Conservation (phyloP, 2,888 invertebrate species). For the Campoplex capitator region DNA sequence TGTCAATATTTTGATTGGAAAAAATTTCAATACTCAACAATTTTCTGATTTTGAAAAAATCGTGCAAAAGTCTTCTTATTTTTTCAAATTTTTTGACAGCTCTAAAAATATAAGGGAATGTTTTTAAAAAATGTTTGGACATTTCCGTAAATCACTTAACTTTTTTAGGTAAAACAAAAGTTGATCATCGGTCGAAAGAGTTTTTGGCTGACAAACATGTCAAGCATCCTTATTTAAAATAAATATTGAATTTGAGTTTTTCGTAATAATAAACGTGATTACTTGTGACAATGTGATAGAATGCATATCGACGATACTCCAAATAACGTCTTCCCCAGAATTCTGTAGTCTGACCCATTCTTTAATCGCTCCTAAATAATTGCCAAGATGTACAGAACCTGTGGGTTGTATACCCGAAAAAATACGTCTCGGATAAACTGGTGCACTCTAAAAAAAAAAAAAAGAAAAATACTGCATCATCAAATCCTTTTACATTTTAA, state of each 20-base stretch:
- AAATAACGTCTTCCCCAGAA: constrained; percentile 88
- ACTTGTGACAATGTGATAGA: constrained; percentile 95
- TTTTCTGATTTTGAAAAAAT: too few species aligned
- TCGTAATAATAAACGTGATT: constrained; percentile 60
- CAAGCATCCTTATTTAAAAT: not conserved
- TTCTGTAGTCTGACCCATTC: constrained; percentile 95
- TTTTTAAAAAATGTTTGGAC: too few species aligned
- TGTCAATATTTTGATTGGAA: too few species aligned
- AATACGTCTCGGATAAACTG: constrained; percentile 87
- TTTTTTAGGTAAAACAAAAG: too few species aligned
- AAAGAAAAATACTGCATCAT: not conserved
- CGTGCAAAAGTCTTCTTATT: too few species aligned
- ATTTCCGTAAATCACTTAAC: too few species aligned
- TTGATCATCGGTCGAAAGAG: not conserved
- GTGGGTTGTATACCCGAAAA: constrained; percentile 99
- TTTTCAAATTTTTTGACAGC: too few species aligned
- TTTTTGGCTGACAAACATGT: not conserved
- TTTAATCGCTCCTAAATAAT: constrained; percentile 97
- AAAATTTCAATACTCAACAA: too few species aligned
- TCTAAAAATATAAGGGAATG: too few species aligned
- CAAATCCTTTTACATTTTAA: not conserved
- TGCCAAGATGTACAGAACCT: constrained; percentile 96
- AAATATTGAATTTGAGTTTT: not conserved
- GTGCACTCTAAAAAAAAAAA: constrained; percentile 45
- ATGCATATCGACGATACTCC: constrained; percentile 97